Evolutionary conservation across 2,113 vertebrate species (phyloP).

Genomic region (Pluvianellus socialis): DNA sequence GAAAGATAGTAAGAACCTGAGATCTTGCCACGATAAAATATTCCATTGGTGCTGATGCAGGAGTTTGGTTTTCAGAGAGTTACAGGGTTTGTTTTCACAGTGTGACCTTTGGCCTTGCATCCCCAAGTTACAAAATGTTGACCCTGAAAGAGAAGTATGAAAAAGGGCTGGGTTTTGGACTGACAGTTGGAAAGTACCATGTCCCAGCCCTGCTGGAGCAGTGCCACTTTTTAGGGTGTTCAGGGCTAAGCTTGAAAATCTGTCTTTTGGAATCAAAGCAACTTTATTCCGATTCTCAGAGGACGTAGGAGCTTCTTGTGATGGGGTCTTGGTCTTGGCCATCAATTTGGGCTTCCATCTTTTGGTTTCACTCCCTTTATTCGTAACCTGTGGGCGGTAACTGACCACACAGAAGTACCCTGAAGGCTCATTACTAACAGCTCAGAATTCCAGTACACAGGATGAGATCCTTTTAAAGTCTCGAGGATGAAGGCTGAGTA

Average conservation of each 20-base stretch:
- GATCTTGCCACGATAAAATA: not conserved
- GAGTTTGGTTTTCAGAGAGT: not conserved
- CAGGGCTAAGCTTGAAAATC: not conserved
- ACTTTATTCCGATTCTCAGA: not conserved
- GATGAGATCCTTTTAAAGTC: not conserved
- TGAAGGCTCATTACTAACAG: not conserved
- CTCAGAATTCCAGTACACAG: not conserved
- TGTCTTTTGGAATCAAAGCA: not conserved
- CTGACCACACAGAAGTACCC: not conserved
- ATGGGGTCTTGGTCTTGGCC: not conserved
- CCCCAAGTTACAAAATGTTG: not conserved
- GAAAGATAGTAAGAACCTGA: not conserved
- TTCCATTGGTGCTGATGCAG: not conserved
- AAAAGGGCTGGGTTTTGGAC: not conserved
- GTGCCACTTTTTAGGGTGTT: rapidly evolving
- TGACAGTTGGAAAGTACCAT: not conserved
- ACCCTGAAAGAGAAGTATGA: not conserved
- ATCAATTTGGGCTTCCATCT: not conserved
- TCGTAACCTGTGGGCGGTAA: not conserved
- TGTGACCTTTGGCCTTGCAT: not conserved
- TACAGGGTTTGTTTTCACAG: not conserved
- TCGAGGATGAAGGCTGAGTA: not conserved
- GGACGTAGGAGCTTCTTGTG: not conserved
- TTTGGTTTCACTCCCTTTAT: not conserved
- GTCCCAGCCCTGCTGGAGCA: not conserved